Conservation (phyloP, 35 echinoderm and acorn worm species). For the Holothuria glaberrima region DNA sequence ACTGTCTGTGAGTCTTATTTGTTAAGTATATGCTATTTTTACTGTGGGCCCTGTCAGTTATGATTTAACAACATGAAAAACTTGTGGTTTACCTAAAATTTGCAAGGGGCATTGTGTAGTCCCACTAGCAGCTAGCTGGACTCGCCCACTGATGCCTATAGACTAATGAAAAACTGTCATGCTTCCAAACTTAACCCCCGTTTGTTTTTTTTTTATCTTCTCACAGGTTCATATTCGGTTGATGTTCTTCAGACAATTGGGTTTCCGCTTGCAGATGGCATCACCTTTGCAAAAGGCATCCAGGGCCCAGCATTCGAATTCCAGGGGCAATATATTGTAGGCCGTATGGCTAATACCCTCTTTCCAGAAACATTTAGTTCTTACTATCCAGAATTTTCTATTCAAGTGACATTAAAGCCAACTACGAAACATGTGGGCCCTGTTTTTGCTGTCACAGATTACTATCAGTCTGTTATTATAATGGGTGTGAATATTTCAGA, state of each 20-base stretch:
- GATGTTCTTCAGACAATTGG: slow-evolving; percentile 55
- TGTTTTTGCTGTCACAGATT: slow-evolving; percentile 53
- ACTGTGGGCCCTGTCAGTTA: too few relatives aligned
- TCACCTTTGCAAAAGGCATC: slow-evolving; percentile 44
- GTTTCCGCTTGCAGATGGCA: slow-evolving; percentile 51
- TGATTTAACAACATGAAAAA: too few relatives aligned
- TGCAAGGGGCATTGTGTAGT: too few relatives aligned
- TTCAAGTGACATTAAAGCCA: slow-evolving; percentile 56
- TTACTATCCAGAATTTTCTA: slow-evolving; percentile 50
- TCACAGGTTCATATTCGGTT: slow-evolving; percentile 12
- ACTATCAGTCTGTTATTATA: slow-evolving; percentile 11
- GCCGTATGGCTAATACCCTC: slow-evolving; percentile 42
- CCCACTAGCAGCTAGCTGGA: too few relatives aligned
- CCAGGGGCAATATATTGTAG: slow-evolving; percentile 48
- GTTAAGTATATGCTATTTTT: too few relatives aligned
- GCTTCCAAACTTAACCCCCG: too few relatives aligned
- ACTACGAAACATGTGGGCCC: slow-evolving; percentile 41
- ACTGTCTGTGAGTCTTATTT: too few relatives aligned
- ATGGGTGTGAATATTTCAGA: slow-evolving; percentile 57
- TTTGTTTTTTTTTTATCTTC: not conserved
- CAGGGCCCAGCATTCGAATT: slow-evolving; percentile 42
- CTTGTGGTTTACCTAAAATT: too few relatives aligned
- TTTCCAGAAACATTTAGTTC: slow-evolving; percentile 51
- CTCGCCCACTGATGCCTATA: too few relatives aligned
- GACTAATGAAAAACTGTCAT: too few relatives aligned